Evolutionary conservation across 2,797 vertebrate genomes (phyloP).

Genomic region (Argya squamiceps): DNA sequence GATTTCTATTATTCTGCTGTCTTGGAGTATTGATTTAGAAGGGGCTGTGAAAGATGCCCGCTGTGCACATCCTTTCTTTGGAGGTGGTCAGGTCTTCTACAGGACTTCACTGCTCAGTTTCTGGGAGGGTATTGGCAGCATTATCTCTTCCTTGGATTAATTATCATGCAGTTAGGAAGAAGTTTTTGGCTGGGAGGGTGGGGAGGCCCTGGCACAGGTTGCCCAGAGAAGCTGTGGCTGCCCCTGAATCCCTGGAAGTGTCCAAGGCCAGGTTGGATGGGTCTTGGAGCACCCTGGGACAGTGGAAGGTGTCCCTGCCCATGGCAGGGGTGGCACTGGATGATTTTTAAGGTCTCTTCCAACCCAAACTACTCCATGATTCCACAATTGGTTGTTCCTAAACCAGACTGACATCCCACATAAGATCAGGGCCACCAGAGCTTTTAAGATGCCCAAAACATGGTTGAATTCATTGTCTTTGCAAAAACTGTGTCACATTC

Average conservation of each 20-base stretch:
- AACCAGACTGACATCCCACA: not conserved
- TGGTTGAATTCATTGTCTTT: fast-evolving
- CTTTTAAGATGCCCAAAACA: not conserved
- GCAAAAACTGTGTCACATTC: fast-evolving
- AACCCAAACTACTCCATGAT: not conserved
- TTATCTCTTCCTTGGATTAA: not conserved
- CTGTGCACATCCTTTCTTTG: not conserved
- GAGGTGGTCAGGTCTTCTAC: not conserved
- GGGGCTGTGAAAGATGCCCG: not conserved
- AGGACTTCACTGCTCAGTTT: not conserved
- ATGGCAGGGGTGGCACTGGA: fast-evolving
- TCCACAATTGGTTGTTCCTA: not conserved
- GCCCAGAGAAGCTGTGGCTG: not conserved
- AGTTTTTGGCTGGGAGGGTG: not conserved
- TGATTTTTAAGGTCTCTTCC: not conserved
- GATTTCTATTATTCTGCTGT: not conserved
- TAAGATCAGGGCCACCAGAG: not conserved
- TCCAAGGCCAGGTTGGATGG: fast-evolving
- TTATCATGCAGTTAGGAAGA: too few relatives aligned
- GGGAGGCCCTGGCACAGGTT: fast-evolving
- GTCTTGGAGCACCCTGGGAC: fast-evolving
- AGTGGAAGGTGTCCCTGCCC: not conserved
- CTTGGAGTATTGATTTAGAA: not conserved
- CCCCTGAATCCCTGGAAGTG: not conserved
- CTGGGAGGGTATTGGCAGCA: not conserved